A percentile compares a stretch with the other conserved stretches of the same genome.
Evolutionary conservation across 2,113 vertebrate genomes (phyloP).

Genomic region (Hippolais icterina): DNA sequence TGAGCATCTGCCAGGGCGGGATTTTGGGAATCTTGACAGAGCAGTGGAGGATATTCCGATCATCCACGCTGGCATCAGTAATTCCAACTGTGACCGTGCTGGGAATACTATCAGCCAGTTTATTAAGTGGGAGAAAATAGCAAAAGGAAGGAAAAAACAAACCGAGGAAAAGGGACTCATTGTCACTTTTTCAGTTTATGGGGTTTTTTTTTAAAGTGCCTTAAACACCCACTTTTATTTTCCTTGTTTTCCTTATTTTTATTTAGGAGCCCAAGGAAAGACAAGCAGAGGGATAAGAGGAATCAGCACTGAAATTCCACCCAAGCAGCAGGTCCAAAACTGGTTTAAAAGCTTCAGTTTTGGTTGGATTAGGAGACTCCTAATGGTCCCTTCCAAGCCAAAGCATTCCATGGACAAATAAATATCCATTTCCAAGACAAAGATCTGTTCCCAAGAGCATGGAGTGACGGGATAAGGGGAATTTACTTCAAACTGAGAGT

Average conservation of each 20-base stretch:
- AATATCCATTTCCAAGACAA: neutral
- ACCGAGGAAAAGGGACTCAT: neutral
- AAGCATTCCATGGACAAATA: neutral
- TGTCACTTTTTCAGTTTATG: neutral
- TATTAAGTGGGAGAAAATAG: neutral
- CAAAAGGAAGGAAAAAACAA: neutral
- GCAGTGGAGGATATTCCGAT: neutral
- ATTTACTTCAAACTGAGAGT: neutral
- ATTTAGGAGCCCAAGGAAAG: neutral
- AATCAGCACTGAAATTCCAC: neutral
- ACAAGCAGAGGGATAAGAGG: neutral
- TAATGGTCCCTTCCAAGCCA: neutral
- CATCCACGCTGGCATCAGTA: neutral
- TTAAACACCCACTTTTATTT: neutral
- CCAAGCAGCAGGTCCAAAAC: neutral
- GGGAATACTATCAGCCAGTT: neutral
- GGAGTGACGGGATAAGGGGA: neutral
- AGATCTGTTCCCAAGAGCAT: neutral
- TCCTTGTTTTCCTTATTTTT: neutral
- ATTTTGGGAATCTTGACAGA: neutral
- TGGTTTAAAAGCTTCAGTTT: neutral
- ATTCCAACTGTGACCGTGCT: neutral
- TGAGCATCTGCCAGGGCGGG: neutral
- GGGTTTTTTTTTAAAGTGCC: rapidly evolving
- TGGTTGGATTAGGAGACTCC: neutral